Evolutionary conservation across 2,113 vertebrate genomes (phyloP).

Genomic region (Abramis brama): DNA sequence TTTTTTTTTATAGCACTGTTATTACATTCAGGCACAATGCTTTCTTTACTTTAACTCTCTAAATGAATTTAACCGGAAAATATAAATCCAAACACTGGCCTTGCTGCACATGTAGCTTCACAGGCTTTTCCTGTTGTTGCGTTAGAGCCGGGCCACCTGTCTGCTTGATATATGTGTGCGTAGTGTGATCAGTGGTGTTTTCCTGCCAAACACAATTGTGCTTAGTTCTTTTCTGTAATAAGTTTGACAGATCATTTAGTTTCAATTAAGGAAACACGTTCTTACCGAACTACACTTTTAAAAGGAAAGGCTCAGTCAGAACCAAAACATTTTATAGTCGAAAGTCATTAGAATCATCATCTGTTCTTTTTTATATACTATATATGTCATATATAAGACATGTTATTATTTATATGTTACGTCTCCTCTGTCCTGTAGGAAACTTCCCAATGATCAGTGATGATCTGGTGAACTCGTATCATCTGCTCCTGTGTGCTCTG

Average conservation of each 20-base stretch:
- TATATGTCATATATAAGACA: background rate
- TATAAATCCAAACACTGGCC: constrained; percentile 39
- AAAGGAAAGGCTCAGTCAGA: background rate
- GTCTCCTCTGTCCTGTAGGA: constrained; percentile 68
- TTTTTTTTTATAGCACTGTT: too few species aligned
- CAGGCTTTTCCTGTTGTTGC: constrained; percentile 54
- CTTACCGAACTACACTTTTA: background rate
- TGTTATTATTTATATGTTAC: background rate
- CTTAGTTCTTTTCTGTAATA: background rate
- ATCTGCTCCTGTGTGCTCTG: constrained; percentile 89
- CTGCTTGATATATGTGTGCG: constrained; percentile 45
- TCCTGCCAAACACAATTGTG: background rate
- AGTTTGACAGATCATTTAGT: background rate
- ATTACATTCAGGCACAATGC: background rate
- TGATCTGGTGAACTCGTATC: constrained; percentile 95
- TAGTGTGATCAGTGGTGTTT: background rate
- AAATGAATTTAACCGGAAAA: constrained; percentile 51
- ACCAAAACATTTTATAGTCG: background rate
- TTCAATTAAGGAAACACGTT: background rate
- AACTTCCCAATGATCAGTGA: constrained; percentile 98
- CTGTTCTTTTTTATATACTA: too few species aligned
- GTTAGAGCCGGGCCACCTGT: constrained; percentile 19
- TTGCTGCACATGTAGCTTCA: background rate
- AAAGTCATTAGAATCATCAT: too few species aligned
- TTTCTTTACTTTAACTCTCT: constrained; percentile 17